Conservation (phyloP, 2,888 invertebrate species). For the Horisme vitalbata region DNA sequence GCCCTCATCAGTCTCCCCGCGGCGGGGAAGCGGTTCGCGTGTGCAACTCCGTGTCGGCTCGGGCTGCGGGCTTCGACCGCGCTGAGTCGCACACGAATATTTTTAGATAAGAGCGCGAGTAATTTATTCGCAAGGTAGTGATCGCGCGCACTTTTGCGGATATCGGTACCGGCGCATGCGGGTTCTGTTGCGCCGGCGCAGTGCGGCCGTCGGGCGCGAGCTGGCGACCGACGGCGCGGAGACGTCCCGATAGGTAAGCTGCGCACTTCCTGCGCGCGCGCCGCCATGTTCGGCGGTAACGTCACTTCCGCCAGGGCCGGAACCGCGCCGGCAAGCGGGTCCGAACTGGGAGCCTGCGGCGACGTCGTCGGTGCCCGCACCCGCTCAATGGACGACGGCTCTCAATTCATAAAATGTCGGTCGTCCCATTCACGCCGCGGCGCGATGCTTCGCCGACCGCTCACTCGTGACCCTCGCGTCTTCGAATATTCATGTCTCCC, state of each 20-base stretch:
- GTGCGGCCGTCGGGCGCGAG: conserved; percentile 53
- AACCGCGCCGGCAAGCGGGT: conserved; percentile 59
- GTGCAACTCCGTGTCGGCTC: conserved; percentile 68
- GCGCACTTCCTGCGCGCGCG: conserved; percentile 82
- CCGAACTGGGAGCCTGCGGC: conserved; percentile 58
- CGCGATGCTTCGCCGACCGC: conserved; percentile 73
- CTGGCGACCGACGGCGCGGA: conserved; percentile 62
- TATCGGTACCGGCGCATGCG: conserved; percentile 71
- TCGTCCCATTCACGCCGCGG: conserved; percentile 79
- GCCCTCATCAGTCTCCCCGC: conserved; percentile 82
- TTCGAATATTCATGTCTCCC: conserved; percentile 81
- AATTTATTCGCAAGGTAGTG: conserved; percentile 79
- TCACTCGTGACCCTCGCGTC: conserved; percentile 82
- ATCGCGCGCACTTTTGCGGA: conserved; percentile 78
- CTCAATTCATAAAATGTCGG: conserved; percentile 82
- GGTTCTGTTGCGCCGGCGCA: conserved; percentile 54
- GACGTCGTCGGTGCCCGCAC: conserved; percentile 49
- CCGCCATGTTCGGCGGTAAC: conserved; percentile 79
- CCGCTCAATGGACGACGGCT: conserved; percentile 76
- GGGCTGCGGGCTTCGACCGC: conserved; percentile 57
- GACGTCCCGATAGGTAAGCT: conserved; percentile 81
- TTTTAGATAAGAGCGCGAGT: conserved; percentile 81
- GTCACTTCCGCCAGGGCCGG: conserved; percentile 78
- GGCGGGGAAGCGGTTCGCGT: conserved; percentile 79
- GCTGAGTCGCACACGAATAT: conserved; percentile 76